Percentiles rank a stretch among this genome's conserved stretches.
These are phyloP conservation scores for Triplophysa bombifrons DNA, from an alignment of 2,797 vertebrate genomes.

Conservation along the genomic window DNA sequence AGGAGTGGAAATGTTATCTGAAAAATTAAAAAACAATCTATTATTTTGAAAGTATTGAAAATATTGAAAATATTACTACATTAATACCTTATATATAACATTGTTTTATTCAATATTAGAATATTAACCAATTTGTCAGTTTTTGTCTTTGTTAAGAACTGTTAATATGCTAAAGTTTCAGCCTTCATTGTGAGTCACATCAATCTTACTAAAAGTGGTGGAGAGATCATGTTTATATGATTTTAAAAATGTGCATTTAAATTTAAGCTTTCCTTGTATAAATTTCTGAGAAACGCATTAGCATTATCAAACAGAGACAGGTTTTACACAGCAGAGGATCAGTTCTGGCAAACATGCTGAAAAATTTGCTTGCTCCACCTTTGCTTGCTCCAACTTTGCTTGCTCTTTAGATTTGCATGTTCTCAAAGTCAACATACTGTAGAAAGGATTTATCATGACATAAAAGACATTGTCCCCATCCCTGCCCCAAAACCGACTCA, in stretches of 20 bases:
- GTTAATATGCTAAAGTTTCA: too few relatives aligned
- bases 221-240: too few relatives aligned
- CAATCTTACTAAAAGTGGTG: too few relatives aligned
- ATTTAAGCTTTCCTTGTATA: background rate
- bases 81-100: too few relatives aligned
- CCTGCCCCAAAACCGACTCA: background rate
- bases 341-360: conserved; percentile 39
- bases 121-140: too few relatives aligned
- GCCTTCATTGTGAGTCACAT: too few relatives aligned
- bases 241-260: background rate
- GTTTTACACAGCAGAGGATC: conserved; percentile 64
- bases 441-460: background rate
- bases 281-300: background rate
- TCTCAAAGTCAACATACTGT: conserved; percentile 26
- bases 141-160: too few relatives aligned
- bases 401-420: conserved; percentile 32
- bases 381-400: background rate
- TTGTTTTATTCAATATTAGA: too few relatives aligned
- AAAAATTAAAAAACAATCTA: conserved; percentile 34
- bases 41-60: too few relatives aligned
- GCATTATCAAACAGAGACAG: conserved; percentile 57
- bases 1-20: background rate
- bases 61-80: too few relatives aligned
- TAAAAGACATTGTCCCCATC: background rate
- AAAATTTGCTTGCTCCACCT: conserved; percentile 30